phyloP scores from a whole-genome alignment of 92 coral and sea anemone species.

The Umimayanthus chanpuru region DNA sequence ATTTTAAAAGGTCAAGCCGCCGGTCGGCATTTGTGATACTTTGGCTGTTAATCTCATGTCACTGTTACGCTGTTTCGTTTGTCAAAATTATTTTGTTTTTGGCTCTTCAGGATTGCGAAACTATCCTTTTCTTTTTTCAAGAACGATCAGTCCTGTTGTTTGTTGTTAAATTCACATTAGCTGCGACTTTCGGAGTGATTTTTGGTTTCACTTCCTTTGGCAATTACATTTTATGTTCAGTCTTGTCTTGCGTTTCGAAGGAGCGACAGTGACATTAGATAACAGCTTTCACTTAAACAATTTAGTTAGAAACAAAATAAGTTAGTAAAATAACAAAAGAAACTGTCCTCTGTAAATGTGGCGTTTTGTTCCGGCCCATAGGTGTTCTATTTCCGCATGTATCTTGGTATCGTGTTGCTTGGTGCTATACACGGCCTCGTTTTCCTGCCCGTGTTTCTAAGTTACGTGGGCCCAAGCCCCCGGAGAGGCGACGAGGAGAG shows the following conservation, averaged over 20 bases:
- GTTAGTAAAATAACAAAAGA: neutral
- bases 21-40: neutral
- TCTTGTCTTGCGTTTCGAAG: neutral
- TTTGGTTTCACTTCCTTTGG: neutral
- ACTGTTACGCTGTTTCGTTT: neutral
- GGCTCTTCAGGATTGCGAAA: neutral
- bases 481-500: slow-evolving; percentile 34
- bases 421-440: slow-evolving; percentile 96
- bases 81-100: too few species aligned
- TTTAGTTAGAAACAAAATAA: neutral
- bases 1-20: neutral
- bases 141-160: neutral
- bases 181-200: neutral
- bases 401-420: slow-evolving; percentile 90
- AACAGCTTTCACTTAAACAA: neutral
- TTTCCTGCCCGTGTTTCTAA: slow-evolving; percentile 91
- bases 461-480: slow-evolving; percentile 89
- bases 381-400: slow-evolving; percentile 99
- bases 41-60: neutral
- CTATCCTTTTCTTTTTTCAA: too few species aligned
- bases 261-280: neutral
- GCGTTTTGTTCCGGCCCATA: slow-evolving; percentile 38
- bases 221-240: neutral
- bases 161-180: neutral
- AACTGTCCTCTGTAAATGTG: neutral